A percentile compares a stretch with the other conserved stretches of the same genome.
phyloP scores from a whole-genome alignment of 2,797 vertebrate genomes.

The Enteromius argenteus region DNA sequence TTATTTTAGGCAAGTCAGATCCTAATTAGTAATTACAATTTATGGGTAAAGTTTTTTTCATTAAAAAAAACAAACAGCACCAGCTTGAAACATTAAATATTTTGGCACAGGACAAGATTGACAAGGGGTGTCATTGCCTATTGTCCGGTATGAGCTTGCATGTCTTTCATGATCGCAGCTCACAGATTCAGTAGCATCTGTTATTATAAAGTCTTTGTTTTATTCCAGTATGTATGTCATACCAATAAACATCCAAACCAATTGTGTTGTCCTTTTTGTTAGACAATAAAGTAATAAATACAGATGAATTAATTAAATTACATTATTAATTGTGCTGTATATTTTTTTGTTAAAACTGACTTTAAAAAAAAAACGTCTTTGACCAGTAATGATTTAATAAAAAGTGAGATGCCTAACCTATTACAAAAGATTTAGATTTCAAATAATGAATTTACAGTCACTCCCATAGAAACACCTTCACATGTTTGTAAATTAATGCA shows the following conservation, averaged over 20 bases:
- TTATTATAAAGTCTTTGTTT: not conserved
- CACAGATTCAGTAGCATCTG: not conserved
- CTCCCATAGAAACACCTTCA: too few relatives aligned
- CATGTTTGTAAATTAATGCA: too few relatives aligned
- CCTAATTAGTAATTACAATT: not conserved
- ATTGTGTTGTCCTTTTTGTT: not conserved
- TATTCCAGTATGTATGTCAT: not conserved
- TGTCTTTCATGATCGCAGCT: not conserved
- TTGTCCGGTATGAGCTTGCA: not conserved
- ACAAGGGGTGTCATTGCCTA: not conserved
- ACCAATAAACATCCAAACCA: conserved; percentile 34
- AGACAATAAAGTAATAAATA: not conserved
- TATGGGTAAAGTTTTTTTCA: not conserved
- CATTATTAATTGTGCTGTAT: not conserved
- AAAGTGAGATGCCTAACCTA: not conserved
- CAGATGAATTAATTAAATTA: not conserved
- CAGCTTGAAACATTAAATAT: not conserved
- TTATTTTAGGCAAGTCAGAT: not conserved
- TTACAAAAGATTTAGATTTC: not conserved
- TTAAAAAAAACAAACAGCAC: not conserved
- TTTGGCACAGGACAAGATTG: not conserved
- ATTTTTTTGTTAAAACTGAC: too few relatives aligned
- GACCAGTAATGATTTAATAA: not conserved
- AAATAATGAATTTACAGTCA: not conserved
- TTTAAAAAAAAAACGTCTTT: too few relatives aligned